Conservation (phyloP, 2,888 invertebrate species). For the Rhodophaea formosa region DNA sequence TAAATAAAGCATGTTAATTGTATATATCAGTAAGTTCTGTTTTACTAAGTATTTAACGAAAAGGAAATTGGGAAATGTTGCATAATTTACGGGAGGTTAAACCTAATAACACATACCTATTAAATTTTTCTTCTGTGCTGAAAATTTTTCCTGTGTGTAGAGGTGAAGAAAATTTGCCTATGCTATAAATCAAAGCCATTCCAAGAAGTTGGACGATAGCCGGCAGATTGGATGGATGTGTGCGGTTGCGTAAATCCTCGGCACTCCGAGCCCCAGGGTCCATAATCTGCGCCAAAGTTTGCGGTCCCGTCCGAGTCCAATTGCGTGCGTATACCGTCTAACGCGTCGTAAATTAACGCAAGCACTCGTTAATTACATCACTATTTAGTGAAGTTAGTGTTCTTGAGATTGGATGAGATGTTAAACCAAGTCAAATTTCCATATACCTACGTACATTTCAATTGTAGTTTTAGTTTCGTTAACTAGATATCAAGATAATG, state of each 20-base stretch:
- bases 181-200: constrained; percentile 19
- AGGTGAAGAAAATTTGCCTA: no score
- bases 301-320: constrained; percentile 5
- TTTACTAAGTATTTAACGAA: no score
- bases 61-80: no score
- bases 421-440: background rate
- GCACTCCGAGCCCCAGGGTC: background rate
- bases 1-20: no score
- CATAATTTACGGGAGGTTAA: no score
- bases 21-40: no score
- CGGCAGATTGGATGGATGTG: constrained; percentile 31
- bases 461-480: no score
- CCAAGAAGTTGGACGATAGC: constrained; percentile 31
- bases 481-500: no score
- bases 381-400: constrained; percentile 7
- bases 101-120: no score
- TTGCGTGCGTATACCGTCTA: background rate
- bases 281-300: constrained; percentile 12
- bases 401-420: constrained; percentile 1
- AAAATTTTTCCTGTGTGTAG: no score
- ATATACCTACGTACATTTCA: no score
- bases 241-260: constrained; percentile 30
- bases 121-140: no score
- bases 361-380: constrained; percentile 13
- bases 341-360: constrained; percentile 8